Conservation (phyloP, 2,888 invertebrate genomes). For the Polymixis flavicincta region DNA sequence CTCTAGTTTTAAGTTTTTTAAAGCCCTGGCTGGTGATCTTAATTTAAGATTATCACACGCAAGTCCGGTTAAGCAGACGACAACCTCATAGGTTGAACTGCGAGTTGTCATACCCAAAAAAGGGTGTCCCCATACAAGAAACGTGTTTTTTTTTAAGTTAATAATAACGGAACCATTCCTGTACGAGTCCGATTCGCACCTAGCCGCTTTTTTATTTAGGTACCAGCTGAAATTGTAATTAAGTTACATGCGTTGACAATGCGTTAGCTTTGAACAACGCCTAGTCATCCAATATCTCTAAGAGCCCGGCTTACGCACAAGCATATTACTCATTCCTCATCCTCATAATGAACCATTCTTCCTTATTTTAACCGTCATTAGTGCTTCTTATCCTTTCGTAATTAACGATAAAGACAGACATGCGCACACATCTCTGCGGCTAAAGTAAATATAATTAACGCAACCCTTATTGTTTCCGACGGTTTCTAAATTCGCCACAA, state of each 20-base stretch:
- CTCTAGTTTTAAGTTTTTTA: no score
- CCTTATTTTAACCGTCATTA: slow-evolving; percentile 34
- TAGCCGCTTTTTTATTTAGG: not conserved
- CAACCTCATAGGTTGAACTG: no score
- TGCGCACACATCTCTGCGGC: slow-evolving; percentile 8
- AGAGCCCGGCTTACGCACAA: slow-evolving; percentile 10
- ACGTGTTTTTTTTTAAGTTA: no score
- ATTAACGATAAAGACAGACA: slow-evolving; percentile 42
- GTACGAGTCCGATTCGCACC: no score
- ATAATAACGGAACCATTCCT: no score
- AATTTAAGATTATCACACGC: no score
- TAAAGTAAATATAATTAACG: slow-evolving; percentile 50
- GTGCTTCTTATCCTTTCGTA: slow-evolving; percentile 25
- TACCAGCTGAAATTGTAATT: not conserved
- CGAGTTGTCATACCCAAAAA: no score
- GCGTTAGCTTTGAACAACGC: slow-evolving; percentile 11
- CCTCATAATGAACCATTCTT: slow-evolving; percentile 22
- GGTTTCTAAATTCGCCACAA: slow-evolving; percentile 4
- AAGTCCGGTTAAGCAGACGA: no score
- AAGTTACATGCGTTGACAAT: not conserved
- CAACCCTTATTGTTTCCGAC: slow-evolving; percentile 42
- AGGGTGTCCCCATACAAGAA: no score
- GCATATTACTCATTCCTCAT: slow-evolving; percentile 18
- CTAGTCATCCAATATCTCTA: not conserved
- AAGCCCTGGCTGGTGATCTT: no score